Percentiles rank a stretch among this genome's conserved stretches.
These are phyloP conservation scores for Psylliodes chrysocephalus DNA, from an alignment of 2,888 invertebrate genomes.

Conservation along the genomic window DNA sequence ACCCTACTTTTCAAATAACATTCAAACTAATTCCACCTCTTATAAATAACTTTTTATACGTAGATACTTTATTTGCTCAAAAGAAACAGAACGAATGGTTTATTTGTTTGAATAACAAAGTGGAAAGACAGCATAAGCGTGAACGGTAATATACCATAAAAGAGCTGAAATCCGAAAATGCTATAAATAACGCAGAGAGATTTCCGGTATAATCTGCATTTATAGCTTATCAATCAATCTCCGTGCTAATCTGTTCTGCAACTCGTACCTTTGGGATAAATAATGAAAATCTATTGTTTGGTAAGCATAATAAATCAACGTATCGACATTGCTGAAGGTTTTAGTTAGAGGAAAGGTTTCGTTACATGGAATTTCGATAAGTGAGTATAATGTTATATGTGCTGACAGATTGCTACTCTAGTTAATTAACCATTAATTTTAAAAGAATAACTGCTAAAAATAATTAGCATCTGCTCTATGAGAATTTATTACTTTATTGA, in stretches of 20 bases:
- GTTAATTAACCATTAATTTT: no score
- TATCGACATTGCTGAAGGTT: background rate
- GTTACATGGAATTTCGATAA: background rate
- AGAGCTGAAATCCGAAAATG: conserved; percentile 1
- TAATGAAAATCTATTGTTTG: conserved; percentile 28
- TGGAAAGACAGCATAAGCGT: background rate
- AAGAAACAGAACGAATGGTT: no score
- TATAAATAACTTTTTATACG: no score
- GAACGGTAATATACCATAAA: background rate
- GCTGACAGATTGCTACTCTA: conserved; percentile 5
- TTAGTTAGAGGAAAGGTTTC: background rate
- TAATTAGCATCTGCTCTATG: no score
- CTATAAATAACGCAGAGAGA: conserved; percentile 20
- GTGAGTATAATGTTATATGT: conserved; percentile 5
- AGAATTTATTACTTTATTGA: no score
- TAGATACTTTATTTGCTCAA: no score
- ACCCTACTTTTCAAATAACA: no score
- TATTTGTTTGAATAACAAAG: background rate
- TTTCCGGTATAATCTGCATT: conserved; percentile 25
- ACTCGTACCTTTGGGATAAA: conserved; percentile 24
- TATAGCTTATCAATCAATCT: conserved; percentile 30
- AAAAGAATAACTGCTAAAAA: no score
- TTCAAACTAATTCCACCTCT: no score
- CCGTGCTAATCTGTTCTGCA: conserved; percentile 12
- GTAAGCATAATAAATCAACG: conserved; percentile 19